phyloP scores from a whole-genome alignment of 1,140 invertebrate species.

The Belonocnema kinseyi region DNA sequence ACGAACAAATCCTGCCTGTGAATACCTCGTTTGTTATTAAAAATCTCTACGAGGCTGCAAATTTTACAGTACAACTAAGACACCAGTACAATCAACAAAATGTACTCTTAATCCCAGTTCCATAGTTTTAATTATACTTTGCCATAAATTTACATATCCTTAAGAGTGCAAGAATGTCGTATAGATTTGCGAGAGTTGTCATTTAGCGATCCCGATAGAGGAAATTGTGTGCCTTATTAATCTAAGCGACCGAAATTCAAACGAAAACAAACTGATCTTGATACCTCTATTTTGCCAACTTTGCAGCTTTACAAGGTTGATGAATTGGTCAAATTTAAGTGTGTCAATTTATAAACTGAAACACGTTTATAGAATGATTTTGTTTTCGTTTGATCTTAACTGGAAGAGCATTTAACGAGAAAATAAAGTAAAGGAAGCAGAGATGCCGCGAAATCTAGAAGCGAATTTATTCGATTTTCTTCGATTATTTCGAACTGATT shows the following conservation, averaged over 20 bases:
- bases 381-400: conserved; percentile 5
- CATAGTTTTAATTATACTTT: background rate
- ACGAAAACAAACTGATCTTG: background rate
- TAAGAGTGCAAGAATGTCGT: background rate
- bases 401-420: background rate
- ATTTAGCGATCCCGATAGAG: conserved; percentile 5
- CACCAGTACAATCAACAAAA: background rate
- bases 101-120: no score
- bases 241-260: conserved; percentile 29
- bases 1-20: background rate
- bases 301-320: background rate
- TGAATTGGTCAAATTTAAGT: background rate
- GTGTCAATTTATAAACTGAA: background rate
- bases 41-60: background rate
- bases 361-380: background rate
- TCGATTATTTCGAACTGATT: conserved; percentile 7
- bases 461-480: conserved; percentile 12
- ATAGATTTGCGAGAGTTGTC: background rate
- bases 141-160: conserved; percentile 25
- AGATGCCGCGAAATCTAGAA: conserved; percentile 6
- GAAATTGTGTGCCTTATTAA: conserved; percentile 24
- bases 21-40: background rate
- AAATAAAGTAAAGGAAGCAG: background rate
- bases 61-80: conserved; percentile 14
- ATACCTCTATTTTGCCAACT: background rate